These are phyloP conservation scores for Myotis lucifugus DNA, from an alignment of 2,113 vertebrate species.

Conservation along the genomic window DNA sequence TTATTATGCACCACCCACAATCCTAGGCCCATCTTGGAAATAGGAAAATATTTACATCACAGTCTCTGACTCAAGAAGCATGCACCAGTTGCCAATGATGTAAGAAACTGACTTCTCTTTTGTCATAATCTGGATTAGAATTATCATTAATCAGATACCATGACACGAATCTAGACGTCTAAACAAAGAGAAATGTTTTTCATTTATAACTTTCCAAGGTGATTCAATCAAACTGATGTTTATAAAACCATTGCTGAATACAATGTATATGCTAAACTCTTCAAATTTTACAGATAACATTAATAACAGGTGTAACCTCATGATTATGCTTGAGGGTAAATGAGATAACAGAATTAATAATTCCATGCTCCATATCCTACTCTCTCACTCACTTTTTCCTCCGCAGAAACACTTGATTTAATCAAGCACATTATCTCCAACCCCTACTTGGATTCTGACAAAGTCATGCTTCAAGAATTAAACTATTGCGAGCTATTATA, in stretches of 20 bases:
- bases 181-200: slow-evolving; percentile 20
- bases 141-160: background rate
- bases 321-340: background rate
- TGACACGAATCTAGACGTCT: background rate
- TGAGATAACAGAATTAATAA: background rate
- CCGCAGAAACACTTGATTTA: background rate
- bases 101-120: background rate
- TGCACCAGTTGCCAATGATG: background rate
- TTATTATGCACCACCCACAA: background rate
- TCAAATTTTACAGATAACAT: background rate
- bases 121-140: slow-evolving; percentile 18
- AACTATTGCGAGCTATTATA: background rate
- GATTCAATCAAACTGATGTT: background rate
- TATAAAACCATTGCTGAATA: background rate
- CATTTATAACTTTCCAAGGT: slow-evolving; percentile 8
- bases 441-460: background rate
- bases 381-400: background rate
- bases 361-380: background rate
- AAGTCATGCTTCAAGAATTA: background rate
- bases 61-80: background rate
- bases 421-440: background rate
- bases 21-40: background rate
- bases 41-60: background rate
- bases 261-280: background rate
- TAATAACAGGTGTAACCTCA: background rate